phyloP scores from a whole-genome alignment of 2,113 vertebrate genomes.

The Orthonyx spaldingii region DNA sequence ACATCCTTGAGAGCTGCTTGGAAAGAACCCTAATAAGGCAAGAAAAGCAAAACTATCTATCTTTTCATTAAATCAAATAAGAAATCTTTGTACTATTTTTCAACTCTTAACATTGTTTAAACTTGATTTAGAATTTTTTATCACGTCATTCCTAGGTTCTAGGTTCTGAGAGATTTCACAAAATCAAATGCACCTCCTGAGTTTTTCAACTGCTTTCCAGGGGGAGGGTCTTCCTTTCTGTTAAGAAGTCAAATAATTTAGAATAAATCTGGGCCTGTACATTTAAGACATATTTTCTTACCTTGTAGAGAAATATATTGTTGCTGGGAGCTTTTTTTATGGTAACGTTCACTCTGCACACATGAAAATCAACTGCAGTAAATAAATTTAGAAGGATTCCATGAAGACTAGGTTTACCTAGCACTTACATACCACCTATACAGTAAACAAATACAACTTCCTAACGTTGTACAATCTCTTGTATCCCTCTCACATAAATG shows the following conservation, averaged over 20 bases:
- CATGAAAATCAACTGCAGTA: not conserved
- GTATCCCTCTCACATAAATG: not conserved
- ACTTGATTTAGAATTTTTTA: not conserved
- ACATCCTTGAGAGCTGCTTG: slow-evolving; percentile 89
- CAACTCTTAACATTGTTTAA: not conserved
- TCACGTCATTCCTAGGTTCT: not conserved
- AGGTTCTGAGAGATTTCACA: not conserved
- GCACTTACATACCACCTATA: not conserved
- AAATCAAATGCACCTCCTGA: not conserved
- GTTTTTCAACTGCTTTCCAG: not conserved
- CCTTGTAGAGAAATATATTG: not conserved
- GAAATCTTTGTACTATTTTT: not conserved
- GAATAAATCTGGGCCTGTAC: not conserved
- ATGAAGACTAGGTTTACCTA: not conserved
- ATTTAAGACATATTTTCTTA: not conserved
- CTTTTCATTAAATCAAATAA: not conserved
- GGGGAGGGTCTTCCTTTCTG: not conserved
- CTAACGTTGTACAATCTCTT: not conserved
- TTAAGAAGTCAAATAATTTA: not conserved
- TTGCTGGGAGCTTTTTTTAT: not conserved
- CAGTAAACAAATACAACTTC: not conserved
- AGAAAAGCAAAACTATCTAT: not conserved
- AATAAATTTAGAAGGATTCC: not conserved
- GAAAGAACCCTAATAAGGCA: slow-evolving; percentile 86
- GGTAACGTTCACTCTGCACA: not conserved